A percentile compares a stretch with the other conserved stretches of the same genome.
Evolutionary conservation across 1,140 invertebrate species (phyloP).

Genomic region (Drosophila virilis): DNA sequence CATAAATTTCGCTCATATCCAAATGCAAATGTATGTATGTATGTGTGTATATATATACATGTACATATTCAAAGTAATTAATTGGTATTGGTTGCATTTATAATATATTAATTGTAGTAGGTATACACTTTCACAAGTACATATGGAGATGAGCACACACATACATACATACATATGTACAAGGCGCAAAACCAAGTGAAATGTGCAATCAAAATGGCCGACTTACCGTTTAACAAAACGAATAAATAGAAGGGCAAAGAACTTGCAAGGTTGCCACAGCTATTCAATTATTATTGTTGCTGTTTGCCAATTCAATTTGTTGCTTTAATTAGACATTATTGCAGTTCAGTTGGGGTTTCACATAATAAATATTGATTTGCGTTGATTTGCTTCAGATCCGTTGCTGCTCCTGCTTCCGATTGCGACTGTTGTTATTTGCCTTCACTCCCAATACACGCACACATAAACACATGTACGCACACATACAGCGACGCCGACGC

Average conservation of each 20-base stretch:
- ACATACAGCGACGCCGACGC: conserved; percentile 19
- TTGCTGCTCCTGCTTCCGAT: conserved; percentile 27
- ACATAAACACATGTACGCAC: conserved; percentile 28
- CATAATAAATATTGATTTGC: conserved; percentile 68
- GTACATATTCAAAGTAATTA: conserved; percentile 42
- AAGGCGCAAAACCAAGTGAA: conserved; percentile 32
- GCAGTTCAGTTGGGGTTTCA: conserved; percentile 57
- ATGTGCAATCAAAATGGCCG: conserved; percentile 71
- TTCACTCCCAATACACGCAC: conserved; percentile 29
- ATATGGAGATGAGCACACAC: no score
- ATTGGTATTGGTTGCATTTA: conserved; percentile 35
- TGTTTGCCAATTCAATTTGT: conserved; percentile 45
- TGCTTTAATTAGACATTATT: conserved; percentile 65
- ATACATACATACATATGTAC: neutral
- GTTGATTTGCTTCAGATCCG: conserved; percentile 23
- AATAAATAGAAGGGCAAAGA: conserved; percentile 43
- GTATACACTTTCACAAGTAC: no score
- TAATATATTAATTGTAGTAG: neutral
- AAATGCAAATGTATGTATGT: neutral
- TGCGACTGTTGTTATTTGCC: conserved; percentile 45
- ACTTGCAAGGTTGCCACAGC: conserved; percentile 36
- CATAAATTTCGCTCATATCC: conserved; percentile 25
- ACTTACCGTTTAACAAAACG: conserved; percentile 65
- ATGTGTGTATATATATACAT: neutral
- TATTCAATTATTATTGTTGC: conserved; percentile 10